phyloP scores from a whole-genome alignment of 2,113 vertebrate species.

The Chroicocephalus ridibundus region DNA sequence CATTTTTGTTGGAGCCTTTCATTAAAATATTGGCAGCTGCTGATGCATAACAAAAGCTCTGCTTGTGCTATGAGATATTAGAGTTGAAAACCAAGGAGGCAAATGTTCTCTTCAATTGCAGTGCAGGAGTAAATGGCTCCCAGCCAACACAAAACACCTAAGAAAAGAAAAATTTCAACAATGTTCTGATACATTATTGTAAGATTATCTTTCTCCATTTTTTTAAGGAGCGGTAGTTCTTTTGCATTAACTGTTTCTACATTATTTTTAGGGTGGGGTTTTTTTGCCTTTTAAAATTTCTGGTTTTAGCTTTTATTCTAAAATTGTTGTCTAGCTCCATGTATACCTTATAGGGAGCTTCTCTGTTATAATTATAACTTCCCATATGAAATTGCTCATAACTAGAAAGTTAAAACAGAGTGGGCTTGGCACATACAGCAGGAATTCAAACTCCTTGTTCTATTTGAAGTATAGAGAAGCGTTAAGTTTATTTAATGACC shows the following conservation, averaged over 20 bases:
- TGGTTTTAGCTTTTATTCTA: not conserved
- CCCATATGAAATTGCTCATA: not conserved
- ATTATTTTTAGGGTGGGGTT: not conserved
- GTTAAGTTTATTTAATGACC: not conserved
- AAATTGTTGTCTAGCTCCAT: not conserved
- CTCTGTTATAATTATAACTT: not conserved
- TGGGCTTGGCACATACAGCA: not conserved
- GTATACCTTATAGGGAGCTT: not conserved
- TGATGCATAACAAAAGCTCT: constrained; percentile 66
- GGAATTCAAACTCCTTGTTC: not conserved
- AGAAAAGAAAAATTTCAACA: not conserved
- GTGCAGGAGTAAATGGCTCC: constrained; percentile 37
- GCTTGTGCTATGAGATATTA: constrained; percentile 50
- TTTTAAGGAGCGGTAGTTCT: not conserved
- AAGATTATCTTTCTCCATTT: not conserved
- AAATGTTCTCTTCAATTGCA: constrained; percentile 49
- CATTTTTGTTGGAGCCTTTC: constrained; percentile 43
- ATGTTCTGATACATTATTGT: not conserved
- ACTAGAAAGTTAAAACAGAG: not conserved
- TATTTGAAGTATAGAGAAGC: not conserved
- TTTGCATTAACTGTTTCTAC: not conserved
- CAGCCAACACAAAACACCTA: constrained; percentile 26
- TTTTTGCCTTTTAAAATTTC: not conserved
- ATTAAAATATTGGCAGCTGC: constrained; percentile 66
- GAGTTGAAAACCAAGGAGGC: constrained; percentile 37